Percentiles rank a stretch among this genome's conserved stretches.
These are phyloP conservation scores for Sinotaia quadrata DNA, from an alignment of 2,888 invertebrate species.

Conservation along the genomic window DNA sequence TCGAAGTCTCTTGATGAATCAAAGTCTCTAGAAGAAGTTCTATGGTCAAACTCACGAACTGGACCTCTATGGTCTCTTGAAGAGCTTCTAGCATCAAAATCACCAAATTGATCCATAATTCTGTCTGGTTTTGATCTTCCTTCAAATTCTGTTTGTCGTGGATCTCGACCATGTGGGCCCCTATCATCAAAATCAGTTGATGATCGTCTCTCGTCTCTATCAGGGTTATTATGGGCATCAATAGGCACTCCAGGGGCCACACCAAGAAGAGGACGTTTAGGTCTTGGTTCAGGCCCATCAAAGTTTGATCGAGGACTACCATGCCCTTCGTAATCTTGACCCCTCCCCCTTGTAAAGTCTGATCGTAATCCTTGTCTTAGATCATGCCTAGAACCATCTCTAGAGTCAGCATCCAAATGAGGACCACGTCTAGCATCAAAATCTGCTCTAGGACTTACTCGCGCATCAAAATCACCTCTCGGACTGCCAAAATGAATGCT, in stretches of 20 bases:
- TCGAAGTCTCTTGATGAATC: constrained; percentile 30
- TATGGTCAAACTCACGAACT: constrained; percentile 9
- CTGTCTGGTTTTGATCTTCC: not conserved
- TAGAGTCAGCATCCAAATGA: constrained; percentile 28
- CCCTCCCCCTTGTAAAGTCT: constrained; percentile 12
- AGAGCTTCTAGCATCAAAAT: constrained; percentile 31
- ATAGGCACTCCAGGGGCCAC: constrained; percentile 19
- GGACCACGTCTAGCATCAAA: constrained; percentile 23
- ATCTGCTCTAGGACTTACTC: not conserved
- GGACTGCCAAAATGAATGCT: not conserved
- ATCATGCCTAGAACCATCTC: constrained; percentile 15
- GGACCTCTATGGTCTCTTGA: constrained; percentile 25
- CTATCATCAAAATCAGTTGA: constrained; percentile 32
- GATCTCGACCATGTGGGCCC: constrained; percentile 20
- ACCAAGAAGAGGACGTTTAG: constrained; percentile 8
- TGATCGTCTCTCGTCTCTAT: constrained; percentile 16
- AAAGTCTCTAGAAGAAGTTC: constrained; percentile 25
- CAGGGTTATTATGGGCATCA: not conserved
- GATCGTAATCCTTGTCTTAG: constrained; percentile 16
- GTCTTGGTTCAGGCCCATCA: not conserved
- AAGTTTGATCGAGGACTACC: not conserved
- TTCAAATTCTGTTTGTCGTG: not conserved
- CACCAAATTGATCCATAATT: constrained; percentile 22
- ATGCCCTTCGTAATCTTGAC: constrained; percentile 11
- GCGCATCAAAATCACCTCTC: constrained; percentile 17